Evolutionary conservation across 1,140 invertebrate genomes (phyloP).

Genomic region (Atta texana): DNA sequence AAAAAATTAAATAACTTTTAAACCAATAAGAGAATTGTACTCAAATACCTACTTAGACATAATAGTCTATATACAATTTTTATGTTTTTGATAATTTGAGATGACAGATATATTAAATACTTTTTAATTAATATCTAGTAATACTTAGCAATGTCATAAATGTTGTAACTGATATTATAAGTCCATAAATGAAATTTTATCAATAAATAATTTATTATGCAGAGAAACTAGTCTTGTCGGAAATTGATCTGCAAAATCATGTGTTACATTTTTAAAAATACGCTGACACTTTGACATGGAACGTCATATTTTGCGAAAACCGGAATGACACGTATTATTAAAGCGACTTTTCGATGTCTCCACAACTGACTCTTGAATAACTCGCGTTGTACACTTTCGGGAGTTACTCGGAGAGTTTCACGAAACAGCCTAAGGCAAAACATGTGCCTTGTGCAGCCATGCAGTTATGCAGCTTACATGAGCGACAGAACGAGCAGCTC

Average conservation of each 20-base stretch:
- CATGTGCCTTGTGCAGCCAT: constrained; percentile 5
- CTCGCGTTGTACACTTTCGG: constrained; percentile 22
- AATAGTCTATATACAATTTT: no score
- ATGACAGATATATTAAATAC: no score
- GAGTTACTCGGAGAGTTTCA: constrained; percentile 40
- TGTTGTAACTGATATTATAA: background rate
- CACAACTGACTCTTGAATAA: constrained; percentile 48
- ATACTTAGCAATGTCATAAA: background rate
- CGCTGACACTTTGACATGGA: background rate
- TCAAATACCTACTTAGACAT: no score
- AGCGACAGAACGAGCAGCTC: constrained; percentile 34
- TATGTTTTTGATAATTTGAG: no score
- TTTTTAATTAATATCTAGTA: background rate
- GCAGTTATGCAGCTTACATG: constrained; percentile 32
- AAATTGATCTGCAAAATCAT: constrained; percentile 5
- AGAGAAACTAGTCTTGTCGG: background rate
- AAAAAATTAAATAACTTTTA: no score
- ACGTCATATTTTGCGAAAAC: background rate
- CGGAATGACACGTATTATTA: background rate
- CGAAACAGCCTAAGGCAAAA: constrained; percentile 50
- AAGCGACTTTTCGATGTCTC: constrained; percentile 38
- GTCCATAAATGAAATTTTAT: background rate
- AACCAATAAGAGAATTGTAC: no score
- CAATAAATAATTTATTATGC: background rate
- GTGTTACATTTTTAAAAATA: background rate